phyloP scores from a whole-genome alignment of 2,113 vertebrate species.

The Morone chrysops region DNA sequence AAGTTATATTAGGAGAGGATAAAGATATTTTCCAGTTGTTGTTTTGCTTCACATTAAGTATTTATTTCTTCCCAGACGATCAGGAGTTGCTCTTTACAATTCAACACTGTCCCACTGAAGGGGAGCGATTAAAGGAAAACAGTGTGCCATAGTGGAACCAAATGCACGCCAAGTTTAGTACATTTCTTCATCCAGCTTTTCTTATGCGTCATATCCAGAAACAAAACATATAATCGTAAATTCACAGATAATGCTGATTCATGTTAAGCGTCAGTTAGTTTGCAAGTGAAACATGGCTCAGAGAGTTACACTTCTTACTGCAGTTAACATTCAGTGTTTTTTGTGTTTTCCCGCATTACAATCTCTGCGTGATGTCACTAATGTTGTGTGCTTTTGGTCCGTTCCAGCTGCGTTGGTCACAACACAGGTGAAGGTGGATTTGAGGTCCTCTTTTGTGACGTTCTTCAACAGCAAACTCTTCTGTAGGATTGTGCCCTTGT shows the following conservation, averaged over 20 bases:
- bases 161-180: neutral
- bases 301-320: neutral
- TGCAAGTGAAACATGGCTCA: neutral
- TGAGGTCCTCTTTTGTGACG: conserved; percentile 55
- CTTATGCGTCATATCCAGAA: neutral
- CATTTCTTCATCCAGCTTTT: neutral
- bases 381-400: conserved; percentile 38
- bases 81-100: too few species aligned
- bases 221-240: neutral
- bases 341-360: neutral
- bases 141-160: neutral
- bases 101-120: neutral
- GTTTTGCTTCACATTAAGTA: neutral
- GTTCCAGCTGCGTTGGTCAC: conserved; percentile 55
- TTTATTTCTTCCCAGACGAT: neutral
- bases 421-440: conserved; percentile 76
- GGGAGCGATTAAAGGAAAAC: neutral
- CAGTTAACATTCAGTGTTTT: neutral
- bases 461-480: conserved; percentile 71
- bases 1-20: neutral
- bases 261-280: neutral
- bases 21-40: neutral
- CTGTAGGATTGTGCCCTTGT: conserved; percentile 55
- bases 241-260: neutral
- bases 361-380: neutral